A percentile compares a stretch with the other conserved stretches of the same genome.
These are phyloP conservation scores for Rhopalosiphum padi DNA, from an alignment of 1,140 invertebrate genomes.

Conservation along the genomic window DNA sequence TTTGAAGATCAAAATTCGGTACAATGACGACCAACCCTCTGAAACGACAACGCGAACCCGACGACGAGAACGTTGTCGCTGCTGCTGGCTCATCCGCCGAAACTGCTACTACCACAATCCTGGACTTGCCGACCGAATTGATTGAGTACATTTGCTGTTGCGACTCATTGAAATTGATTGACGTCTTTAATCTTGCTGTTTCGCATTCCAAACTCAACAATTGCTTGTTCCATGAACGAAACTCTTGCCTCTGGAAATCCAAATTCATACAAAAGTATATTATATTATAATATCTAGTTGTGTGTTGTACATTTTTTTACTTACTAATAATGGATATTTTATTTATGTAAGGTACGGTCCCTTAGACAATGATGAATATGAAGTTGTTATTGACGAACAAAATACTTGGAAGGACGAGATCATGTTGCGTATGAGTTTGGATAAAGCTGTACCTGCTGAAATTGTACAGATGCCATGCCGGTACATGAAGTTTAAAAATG, in stretches of 20 bases:
- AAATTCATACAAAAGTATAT: conserved; percentile 43
- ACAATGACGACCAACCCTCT: neutral
- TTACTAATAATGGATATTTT: neutral
- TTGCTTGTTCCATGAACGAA: conserved; percentile 4
- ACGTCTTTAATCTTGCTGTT: neutral
- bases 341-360: neutral
- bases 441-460: neutral
- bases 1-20: neutral
- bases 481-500: neutral
- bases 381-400: conserved; percentile 24
- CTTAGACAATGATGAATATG: neutral
- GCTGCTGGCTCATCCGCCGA: neutral
- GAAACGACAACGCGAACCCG: neutral
- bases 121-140: conserved; percentile 29
- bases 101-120: neutral
- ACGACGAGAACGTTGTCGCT: neutral
- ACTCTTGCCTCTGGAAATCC: conserved; percentile 12
- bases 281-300: neutral
- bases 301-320: neutral
- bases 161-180: neutral
- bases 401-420: conserved; percentile 29
- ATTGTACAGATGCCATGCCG: neutral
- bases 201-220: conserved; percentile 10
- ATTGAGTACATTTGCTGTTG: neutral
- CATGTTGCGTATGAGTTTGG: neutral